Evolutionary conservation across 2,888 invertebrate species (phyloP).

Genomic region (Hipparchia semele): DNA sequence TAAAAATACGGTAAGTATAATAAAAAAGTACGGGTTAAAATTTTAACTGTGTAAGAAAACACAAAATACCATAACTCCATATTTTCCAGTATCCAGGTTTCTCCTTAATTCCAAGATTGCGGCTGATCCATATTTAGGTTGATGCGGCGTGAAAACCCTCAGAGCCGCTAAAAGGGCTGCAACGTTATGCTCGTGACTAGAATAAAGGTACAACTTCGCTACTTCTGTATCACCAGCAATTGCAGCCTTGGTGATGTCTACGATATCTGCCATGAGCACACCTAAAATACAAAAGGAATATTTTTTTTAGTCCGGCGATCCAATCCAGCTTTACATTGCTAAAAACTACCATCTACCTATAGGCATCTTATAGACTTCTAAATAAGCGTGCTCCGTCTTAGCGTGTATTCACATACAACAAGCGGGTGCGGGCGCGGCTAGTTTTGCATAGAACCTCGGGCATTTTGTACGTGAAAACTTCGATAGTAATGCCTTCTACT

Average conservation of each 20-base stretch:
- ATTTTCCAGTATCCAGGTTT: constrained; percentile 50
- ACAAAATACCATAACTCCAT: constrained; percentile 69
- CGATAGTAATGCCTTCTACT: no score
- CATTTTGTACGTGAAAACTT: no score
- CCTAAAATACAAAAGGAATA: constrained; percentile 55
- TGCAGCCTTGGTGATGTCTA: constrained; percentile 70
- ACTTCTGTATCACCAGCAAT: constrained; percentile 63
- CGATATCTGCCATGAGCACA: constrained; percentile 73
- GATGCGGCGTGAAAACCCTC: constrained; percentile 78
- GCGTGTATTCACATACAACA: no score
- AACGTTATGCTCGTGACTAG: constrained; percentile 86
- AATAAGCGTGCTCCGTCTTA: no score
- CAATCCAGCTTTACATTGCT: background rate
- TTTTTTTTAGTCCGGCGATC: no score
- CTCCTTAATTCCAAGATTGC: constrained; percentile 80
- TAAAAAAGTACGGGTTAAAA: no score
- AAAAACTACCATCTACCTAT: background rate
- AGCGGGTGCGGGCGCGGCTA: no score
- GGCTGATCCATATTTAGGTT: constrained; percentile 82
- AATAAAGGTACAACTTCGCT: constrained; percentile 76
- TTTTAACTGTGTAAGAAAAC: no score
- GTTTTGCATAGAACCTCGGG: no score
- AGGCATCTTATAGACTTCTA: no score
- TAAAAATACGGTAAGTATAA: no score
- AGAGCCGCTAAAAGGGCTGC: constrained; percentile 81